Percentiles rank a stretch among this genome's conserved stretches.
These are phyloP conservation scores for Ophraella communa DNA, from an alignment of 2,888 invertebrate species.

Conservation along the genomic window DNA sequence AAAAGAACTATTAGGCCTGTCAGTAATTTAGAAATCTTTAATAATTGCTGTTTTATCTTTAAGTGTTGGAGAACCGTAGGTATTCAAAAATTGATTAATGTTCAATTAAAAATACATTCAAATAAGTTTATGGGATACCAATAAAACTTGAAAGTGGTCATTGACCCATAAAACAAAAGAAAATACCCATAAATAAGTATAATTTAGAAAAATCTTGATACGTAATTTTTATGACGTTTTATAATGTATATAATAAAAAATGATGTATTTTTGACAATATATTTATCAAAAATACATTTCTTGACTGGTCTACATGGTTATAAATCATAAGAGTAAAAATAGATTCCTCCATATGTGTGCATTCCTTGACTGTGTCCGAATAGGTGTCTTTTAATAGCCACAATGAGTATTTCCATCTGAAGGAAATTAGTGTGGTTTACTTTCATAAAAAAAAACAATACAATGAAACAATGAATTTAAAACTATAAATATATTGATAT, in stretches of 20 bases:
- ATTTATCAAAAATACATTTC: not conserved
- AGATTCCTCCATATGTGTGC: constrained; percentile 29
- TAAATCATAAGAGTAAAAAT: constrained; percentile 39
- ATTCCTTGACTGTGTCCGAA: constrained; percentile 5
- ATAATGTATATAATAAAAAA: too few species aligned
- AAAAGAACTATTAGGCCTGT: constrained; percentile 10
- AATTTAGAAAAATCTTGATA: too few species aligned
- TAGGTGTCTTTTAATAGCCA: constrained; percentile 17
- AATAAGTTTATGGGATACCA: too few species aligned
- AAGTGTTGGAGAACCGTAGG: too few species aligned
- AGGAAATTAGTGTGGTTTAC: not conserved
- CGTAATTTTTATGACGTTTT: too few species aligned
- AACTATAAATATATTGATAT: not conserved
- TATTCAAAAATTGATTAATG: too few species aligned
- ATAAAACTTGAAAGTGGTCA: too few species aligned
- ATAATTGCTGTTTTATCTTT: not conserved
- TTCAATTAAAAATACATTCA: too few species aligned
- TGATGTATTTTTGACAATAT: too few species aligned
- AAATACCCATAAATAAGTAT: too few species aligned
- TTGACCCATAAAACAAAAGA: too few species aligned
- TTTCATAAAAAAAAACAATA: not conserved
- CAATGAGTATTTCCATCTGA: not conserved
- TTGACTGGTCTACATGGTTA: not conserved
- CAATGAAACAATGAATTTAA: not conserved
- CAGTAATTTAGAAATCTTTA: not conserved